Base-by-base conservation (phyloP, 2,113 vertebrate species). In the Rana temporaria region DNA sequence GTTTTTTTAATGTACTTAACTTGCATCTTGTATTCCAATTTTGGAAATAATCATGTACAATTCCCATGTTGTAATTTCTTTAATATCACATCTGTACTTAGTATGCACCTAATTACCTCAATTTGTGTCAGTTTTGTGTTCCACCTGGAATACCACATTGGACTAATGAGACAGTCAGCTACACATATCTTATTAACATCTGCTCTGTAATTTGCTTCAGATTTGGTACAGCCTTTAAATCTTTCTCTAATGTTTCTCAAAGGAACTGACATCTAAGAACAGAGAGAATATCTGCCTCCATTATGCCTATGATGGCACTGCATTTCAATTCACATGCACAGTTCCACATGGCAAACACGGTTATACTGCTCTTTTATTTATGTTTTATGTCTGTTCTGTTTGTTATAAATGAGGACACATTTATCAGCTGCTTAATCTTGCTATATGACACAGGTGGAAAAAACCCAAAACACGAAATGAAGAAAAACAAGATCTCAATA, bases 81-180 rank as follows among this genome's bases (percentile, higher is more conserved):
- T 82, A 68, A 82, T 68, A 82, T 82, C 68, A 75, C 56, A 75
- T 75, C 71, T 67, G 70, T 82, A 68, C 75, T 82, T 82, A 82
- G 81, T 60, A 82, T 82, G 81, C 81, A 82, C 68, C 81, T 76
- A 82, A 82, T 82, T 82, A 82, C 63, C 71, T 75, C 81, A 75
- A 82, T 82, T 82, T 82, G 81, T 82, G 81, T 82, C 81, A 76
- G 71, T 68, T 75, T 76, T 82, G 63, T 75, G 48, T 66, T 82
- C 81, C 81, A 76, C 81, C 62, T 76, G 81, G 81, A 82, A 82
- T 82, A 76, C 63, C n/a, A 66, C 53, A 75, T 82, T 75, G 71
- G 72, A 82, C 81, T 82, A 82, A 82, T 82, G 81, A 76, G 81
- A 82, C 68, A 82, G 75, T 82, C 71, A 17, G 71, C 75, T 60